Evolutionary conservation across 2,888 invertebrate species (phyloP), one percentile per base, ranked within the genome.

Genomic region (Ypsolopha scabrella): DNA sequence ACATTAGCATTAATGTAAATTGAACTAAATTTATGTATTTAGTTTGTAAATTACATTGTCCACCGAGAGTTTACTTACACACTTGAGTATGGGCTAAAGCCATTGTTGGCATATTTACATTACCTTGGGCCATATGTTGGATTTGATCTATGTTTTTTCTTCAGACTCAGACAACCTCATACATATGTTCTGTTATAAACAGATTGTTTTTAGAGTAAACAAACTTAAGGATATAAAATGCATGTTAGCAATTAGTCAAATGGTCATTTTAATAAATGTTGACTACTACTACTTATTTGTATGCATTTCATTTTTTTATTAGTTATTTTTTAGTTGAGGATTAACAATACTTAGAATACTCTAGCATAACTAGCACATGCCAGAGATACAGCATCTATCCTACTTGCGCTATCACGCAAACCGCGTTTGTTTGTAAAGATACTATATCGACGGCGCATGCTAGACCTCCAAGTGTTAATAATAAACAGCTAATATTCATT

Each of bases 101-200:
- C 43, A 43, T 43, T 43, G 43, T 43, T 13, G 43, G 24, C 43
- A 43, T 43, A 43, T 43, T 41, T 46, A 46, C 46, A 46, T 36
- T 13, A 46, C n/a, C 9, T 35, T 34, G 34, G 8, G 7, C 46
- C 46, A 46, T 46, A n/a, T 46, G 64, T 62, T 61, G 52, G 60
- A 60, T 57, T 49, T 56, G 58, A 57, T 53, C 58, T 60, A 61
- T 75, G 70, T 73, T 75, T 72, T 64, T 70, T 68, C 65, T 63
- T 67, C 63, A 46, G 34, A 35, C 46, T 34, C 24, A n/a, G 33
- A n/a, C 35, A 11, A 46, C 61, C 56, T 68, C 69, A 70, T 74
- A 57, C 69, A 70, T 74, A 57, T 79, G 75, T 71, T 73, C 60
- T 62, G 67, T 54, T 54, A 61, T 62, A 63, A 70, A 65, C 64